Evolutionary conservation across 1,140 invertebrate species (phyloP), one percentile per base, ranked within the genome.

Genomic region (Vanessa tameamea): DNA sequence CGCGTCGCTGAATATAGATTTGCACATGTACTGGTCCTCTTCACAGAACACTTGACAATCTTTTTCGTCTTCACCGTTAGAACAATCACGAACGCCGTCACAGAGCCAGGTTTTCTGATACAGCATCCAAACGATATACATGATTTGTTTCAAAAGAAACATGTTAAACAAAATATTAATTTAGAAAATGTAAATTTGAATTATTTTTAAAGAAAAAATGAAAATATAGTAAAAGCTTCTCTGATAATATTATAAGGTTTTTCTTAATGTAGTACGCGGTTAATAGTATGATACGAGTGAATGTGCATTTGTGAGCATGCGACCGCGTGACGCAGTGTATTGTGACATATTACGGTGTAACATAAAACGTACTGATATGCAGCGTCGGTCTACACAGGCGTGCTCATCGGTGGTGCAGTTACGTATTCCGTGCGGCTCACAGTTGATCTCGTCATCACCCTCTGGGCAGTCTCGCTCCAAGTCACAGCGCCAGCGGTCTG

Each of bases 61-160:
- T 15, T 93, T 87, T 90, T 98, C 97, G 88, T 98, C 98, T 82
- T 98, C 97, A 5, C 95, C 95, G 55, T 96, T 95, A 0, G 94
- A 94, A 87, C 98, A 99, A 83, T 99, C 98, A 0, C 95, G 94
- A 31, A 96, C 95, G 11, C 96, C 96, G 86, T 99, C 97, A 86
- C 97, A 99, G 0, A 97, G 94, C 96, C 97, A 97, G 1, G 94
- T 95, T 91, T 95, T 94, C 95, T 96, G 80, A 57, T 75, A 73
- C 69, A 55, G 57, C 23, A 70, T 37, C 69, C 9, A 53, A 67
- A 16, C 31, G 12, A 31, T 37, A 50, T 31, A 50, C 31, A 11
- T 61, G 15, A 47, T 69, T 48, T 43, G 37, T 43, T 43, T 43
- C 1, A 43, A 43, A 43, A 8, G 37, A 1, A 43, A 43, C 7